Conservation (phyloP, 2,797 vertebrate genomes). For the Cetoscarus ocellatus region DNA sequence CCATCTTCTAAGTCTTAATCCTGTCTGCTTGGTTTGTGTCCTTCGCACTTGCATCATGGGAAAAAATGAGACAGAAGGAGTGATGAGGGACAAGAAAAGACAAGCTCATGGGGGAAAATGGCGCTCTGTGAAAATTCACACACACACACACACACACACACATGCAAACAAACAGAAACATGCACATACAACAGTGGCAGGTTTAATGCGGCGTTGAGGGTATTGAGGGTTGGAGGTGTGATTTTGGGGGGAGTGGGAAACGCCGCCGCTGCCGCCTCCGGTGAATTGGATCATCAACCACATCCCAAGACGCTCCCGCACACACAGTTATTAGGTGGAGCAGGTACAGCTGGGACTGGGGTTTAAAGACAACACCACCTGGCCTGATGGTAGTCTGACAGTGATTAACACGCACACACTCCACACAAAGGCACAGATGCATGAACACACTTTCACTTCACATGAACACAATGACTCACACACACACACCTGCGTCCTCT, state of each 20-base stretch:
- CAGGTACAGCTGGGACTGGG: constrained; percentile 75
- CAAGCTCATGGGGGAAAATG: constrained; percentile 40
- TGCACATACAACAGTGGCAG: constrained; percentile 74
- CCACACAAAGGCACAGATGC: constrained; percentile 53
- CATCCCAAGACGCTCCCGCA: constrained; percentile 61
- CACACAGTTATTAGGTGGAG: constrained; percentile 69
- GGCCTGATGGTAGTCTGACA: constrained; percentile 66
- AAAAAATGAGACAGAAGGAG: constrained; percentile 31
- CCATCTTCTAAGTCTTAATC: no score
- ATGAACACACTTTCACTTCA: constrained; percentile 21
- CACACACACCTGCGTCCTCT: constrained; percentile 3
- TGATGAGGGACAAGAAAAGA: constrained; percentile 47
- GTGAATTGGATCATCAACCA: constrained; percentile 79
- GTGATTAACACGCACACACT: constrained; percentile 62
- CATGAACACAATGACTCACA: constrained; percentile 25
- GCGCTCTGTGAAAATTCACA: constrained; percentile 53
- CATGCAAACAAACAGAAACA: constrained; percentile 22
- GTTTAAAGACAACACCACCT: constrained; percentile 77
- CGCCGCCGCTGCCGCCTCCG: constrained; percentile 36
- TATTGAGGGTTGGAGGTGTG: constrained; percentile 75
- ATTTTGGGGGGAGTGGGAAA: constrained; percentile 67
- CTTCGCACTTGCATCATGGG: constrained; percentile 50
- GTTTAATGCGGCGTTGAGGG: constrained; percentile 71
- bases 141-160: constrained; percentile 30
- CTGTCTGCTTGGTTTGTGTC: constrained; percentile 2